Evolutionary conservation across 2,888 invertebrate genomes (phyloP), one percentile per base, ranked within the genome.

Genomic region (Phragmatobia fuliginosa): DNA sequence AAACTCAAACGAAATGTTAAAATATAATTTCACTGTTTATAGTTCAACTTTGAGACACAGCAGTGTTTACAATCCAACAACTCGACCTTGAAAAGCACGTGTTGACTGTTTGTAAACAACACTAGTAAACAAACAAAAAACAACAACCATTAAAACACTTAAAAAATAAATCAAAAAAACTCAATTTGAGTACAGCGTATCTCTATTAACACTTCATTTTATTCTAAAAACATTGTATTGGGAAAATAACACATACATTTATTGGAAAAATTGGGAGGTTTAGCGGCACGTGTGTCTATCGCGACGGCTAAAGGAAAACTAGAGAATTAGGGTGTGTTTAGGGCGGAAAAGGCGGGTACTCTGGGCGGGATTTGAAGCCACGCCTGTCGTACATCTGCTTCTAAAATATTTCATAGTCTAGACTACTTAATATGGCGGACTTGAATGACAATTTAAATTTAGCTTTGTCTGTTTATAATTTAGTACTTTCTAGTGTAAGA

Each of bases 361-460:
- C 45, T 36, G 65, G 83, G 83, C 68, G 83, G 81, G 66, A 67
- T 36, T 56, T 59, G 7, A 56, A 32, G 56, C 79, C 80, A 81
- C 87, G 83, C 87, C 86, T 66, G 10, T 36, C 4, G 32, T 6
- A 32, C 14, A 66, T 45, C 74, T 72, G 71, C 58, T 70, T 82
- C 75, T 85, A 80, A 87, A 85, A 83, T 82, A 85, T 83, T 77
- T 81, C 71, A 36, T 18, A 56, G 87, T 86, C 86, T 87, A 87
- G 87, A 87, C 87, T 2, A 14, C 0, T 0, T 60, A 85, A 83
- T 62, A 86, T 86, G 86, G 86, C 85, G 62, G 76, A 16, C 4
- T 31, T 5, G 10, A 38, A 38, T 16, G 33, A 33, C 49, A n/a
- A 60, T 49, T 60, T 58, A 62, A 62, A n/a, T 45, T 14, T 28